Evolutionary conservation across 2,113 vertebrate species (phyloP).

Genomic region (Pipa parva): DNA sequence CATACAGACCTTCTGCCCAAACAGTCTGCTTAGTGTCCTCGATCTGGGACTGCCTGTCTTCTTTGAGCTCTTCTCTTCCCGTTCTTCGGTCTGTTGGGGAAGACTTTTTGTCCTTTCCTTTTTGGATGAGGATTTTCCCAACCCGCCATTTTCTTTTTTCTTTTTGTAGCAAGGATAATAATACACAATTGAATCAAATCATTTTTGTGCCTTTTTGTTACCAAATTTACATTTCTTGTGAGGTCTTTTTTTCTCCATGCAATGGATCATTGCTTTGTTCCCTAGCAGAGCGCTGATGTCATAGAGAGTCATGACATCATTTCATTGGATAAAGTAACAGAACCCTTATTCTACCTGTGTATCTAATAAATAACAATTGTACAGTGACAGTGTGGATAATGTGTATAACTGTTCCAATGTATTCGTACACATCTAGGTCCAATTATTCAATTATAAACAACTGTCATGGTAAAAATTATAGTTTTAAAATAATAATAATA

Average conservation of each 20-base stretch:
- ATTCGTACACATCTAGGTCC: no score
- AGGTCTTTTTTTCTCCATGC: no score
- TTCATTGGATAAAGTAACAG: neutral
- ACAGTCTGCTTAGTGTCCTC: conserved; percentile 77
- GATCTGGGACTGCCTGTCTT: conserved; percentile 65
- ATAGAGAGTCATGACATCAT: neutral
- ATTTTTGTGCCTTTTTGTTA: neutral
- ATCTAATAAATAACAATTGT: neutral
- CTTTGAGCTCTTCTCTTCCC: conserved; percentile 70
- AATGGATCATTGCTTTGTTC: no score
- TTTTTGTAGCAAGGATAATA: conserved; percentile 9
- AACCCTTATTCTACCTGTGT: neutral
- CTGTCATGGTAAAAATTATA: no score
- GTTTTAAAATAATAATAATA: no score
- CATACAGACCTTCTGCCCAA: conserved; percentile 84
- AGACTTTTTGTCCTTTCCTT: conserved; percentile 34
- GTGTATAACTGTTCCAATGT: no score
- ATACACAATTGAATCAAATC: neutral
- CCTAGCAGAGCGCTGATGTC: no score
- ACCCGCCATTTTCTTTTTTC: conserved; percentile 33
- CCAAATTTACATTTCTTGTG: no score
- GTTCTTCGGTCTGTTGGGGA: conserved; percentile 61
- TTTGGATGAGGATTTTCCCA: conserved; percentile 39
- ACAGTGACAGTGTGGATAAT: no score
- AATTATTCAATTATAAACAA: no score